phyloP scores from a whole-genome alignment of 2,113 vertebrate genomes.

The Amblyornis subalaris region DNA sequence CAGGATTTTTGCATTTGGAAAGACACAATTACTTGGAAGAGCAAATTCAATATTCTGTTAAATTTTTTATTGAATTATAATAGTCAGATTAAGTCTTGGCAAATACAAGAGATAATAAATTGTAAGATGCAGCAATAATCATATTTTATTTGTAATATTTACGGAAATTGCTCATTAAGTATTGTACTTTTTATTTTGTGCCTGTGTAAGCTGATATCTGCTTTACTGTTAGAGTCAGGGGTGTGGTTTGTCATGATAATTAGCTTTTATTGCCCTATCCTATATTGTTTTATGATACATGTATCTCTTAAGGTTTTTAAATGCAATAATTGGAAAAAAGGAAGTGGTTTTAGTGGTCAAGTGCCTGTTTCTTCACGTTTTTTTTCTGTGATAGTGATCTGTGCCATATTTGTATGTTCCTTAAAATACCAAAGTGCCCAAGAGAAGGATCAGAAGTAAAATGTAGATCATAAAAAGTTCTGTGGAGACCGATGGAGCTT shows the following conservation, averaged over 20 bases:
- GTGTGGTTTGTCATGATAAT: neutral
- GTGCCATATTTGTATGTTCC: neutral
- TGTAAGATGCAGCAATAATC: neutral
- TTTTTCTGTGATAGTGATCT: neutral
- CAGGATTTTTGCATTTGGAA: neutral
- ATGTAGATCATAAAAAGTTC: neutral
- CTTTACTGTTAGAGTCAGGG: neutral
- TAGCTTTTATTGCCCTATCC: neutral
- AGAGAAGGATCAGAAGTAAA: neutral
- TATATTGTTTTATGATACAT: neutral
- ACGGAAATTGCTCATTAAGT: neutral
- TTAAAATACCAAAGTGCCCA: neutral
- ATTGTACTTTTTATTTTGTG: neutral
- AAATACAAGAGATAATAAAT: constrained; percentile 20
- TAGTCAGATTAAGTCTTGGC: constrained; percentile 29
- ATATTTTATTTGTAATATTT: constrained; percentile 5
- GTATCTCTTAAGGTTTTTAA: neutral
- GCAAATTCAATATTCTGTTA: constrained; percentile 1
- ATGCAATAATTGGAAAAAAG: neutral
- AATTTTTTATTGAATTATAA: constrained; percentile 6
- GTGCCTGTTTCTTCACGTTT: neutral
- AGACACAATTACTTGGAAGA: neutral
- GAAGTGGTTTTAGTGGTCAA: neutral
- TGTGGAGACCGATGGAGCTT: neutral
- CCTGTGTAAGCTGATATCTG: neutral